Percentiles rank a stretch among this genome's conserved stretches.
Evolutionary conservation across 2,797 vertebrate genomes (phyloP).

Genomic region (Avahi laniger): DNA sequence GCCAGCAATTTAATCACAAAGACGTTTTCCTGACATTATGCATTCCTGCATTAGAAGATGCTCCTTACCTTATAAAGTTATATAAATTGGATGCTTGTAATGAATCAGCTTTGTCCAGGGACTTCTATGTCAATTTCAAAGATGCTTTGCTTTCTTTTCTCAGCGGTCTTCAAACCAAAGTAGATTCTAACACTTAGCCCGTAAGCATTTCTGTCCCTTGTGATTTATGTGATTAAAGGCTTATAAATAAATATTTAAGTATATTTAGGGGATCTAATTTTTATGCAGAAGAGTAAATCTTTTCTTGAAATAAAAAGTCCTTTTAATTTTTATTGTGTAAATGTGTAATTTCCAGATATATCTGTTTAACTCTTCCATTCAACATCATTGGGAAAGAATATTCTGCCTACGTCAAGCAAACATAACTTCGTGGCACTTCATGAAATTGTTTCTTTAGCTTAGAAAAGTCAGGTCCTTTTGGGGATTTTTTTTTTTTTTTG

Average conservation of each 20-base stretch:
- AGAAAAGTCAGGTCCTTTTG: not conserved
- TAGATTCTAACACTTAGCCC: not conserved
- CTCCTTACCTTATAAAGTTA: not conserved
- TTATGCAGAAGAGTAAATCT: not conserved
- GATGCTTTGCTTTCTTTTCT: not conserved
- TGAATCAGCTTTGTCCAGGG: not conserved
- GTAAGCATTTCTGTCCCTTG: not conserved
- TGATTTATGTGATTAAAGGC: not conserved
- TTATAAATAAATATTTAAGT: not conserved
- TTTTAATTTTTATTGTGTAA: not conserved
- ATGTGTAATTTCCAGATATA: not conserved
- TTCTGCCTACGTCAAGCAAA: not conserved
- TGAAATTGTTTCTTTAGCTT: not conserved
- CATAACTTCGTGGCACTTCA: not conserved
- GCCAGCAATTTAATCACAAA: slow-evolving; percentile 28
- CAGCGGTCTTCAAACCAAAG: not conserved
- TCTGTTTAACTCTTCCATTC: not conserved
- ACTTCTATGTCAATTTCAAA: not conserved
- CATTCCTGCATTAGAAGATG: not conserved
- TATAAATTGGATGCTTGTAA: not conserved
- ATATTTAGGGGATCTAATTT: not conserved
- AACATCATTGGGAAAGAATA: not conserved
- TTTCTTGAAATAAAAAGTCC: not conserved
- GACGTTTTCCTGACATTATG: not conserved
- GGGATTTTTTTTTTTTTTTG: not conserved